A percentile compares a stretch with the other conserved stretches of the same genome.
phyloP scores from a whole-genome alignment of 2,797 vertebrate genomes.

The Microhierax caerulescens region DNA sequence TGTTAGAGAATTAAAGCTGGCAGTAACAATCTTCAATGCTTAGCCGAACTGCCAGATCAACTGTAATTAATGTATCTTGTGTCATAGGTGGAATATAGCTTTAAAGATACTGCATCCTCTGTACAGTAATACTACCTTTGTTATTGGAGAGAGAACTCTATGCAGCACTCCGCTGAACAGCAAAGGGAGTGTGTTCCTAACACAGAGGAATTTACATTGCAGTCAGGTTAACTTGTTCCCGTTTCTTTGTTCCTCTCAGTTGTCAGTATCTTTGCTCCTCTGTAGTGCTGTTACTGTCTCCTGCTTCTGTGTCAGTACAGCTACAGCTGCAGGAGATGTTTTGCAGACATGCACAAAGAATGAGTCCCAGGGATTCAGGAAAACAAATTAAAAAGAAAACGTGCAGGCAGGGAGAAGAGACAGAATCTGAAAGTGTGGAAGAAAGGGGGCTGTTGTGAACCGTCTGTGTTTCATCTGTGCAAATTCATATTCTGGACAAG shows the following conservation, averaged over 20 bases:
- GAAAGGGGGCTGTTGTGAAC: background rate
- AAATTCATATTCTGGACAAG: background rate
- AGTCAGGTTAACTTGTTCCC: background rate
- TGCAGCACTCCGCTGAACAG: background rate
- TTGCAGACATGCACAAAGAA: constrained; percentile 1
- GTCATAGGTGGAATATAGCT: background rate
- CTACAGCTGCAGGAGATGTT: background rate
- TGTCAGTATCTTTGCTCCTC: constrained; percentile 1
- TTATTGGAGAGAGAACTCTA: background rate
- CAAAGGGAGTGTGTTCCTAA: background rate
- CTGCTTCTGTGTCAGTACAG: background rate
- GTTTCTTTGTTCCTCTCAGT: background rate
- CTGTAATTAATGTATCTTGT: background rate
- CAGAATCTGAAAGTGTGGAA: background rate
- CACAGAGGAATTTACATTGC: background rate
- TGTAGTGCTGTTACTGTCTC: background rate
- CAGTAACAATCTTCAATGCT: background rate
- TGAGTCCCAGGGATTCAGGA: background rate
- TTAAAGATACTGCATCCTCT: background rate
- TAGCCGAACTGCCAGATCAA: background rate
- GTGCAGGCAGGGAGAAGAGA: background rate
- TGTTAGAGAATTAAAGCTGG: background rate
- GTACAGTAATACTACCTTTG: background rate
- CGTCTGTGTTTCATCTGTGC: background rate
- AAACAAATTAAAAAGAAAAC: background rate